Conservation (phyloP, 2,113 vertebrate genomes). For the Bos taurus region ARS-UCD2.0 NC_037345.1:12607001-12607500, state of each 20-base stretch:
- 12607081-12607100: not conserved
- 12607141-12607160: not conserved
- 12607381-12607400: rapidly evolving
- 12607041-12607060: rapidly evolving
- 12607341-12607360: not conserved
- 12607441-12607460: not conserved
- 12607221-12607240: not conserved
- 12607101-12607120: not conserved
- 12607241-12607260: rapidly evolving
- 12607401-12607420: rapidly evolving
- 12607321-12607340: rapidly evolving
- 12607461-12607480: not conserved
- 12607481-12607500: not conserved
- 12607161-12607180: not conserved
- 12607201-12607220: rapidly evolving
- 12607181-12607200: not conserved
- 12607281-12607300: rapidly evolving
- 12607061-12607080: not conserved
- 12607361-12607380: rapidly evolving
- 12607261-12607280: not conserved
- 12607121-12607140: not conserved
- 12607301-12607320: not conserved
- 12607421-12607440: not conserved
- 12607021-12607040: rapidly evolving
- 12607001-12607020: not conserved